Evolutionary conservation across 2,888 invertebrate species (phyloP).

Genomic region (Pollenia amentaria): DNA sequence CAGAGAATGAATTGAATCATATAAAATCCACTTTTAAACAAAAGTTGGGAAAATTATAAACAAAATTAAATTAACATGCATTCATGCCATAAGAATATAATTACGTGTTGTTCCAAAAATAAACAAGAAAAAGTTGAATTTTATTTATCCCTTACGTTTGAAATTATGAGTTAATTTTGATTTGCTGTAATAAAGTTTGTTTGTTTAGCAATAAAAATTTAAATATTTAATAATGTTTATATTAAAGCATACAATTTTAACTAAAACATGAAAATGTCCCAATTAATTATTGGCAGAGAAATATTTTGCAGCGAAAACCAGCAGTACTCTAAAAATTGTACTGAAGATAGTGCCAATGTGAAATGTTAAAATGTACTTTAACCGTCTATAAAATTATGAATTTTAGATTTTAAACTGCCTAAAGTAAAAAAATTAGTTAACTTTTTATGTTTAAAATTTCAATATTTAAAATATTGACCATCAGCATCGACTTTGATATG

Average conservation of each 20-base stretch:
- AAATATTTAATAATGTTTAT: background rate
- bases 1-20: slow-evolving; percentile 37
- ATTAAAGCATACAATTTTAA: background rate
- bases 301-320: too few species aligned
- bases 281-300: too few species aligned
- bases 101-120: slow-evolving; percentile 29
- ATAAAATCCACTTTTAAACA: slow-evolving; percentile 11
- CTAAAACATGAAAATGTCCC: background rate
- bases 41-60: slow-evolving; percentile 31
- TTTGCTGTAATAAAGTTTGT: slow-evolving; percentile 35
- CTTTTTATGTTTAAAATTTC: too few species aligned
- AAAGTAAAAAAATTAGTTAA: too few species aligned
- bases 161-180: slow-evolving; percentile 32
- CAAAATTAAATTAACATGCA: slow-evolving; percentile 49
- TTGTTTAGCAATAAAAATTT: background rate
- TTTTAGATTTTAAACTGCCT: too few species aligned
- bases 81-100: slow-evolving; percentile 42
- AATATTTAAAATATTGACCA: too few species aligned
- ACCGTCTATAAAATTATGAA: too few species aligned
- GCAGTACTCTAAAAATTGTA: too few species aligned
- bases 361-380: too few species aligned
- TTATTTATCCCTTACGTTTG: slow-evolving; percentile 27
- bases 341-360: too few species aligned
- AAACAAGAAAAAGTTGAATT: slow-evolving; percentile 24
- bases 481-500: too few species aligned